phyloP scores from a whole-genome alignment of 2,113 vertebrate species.

The Oreochromis aureus region DNA sequence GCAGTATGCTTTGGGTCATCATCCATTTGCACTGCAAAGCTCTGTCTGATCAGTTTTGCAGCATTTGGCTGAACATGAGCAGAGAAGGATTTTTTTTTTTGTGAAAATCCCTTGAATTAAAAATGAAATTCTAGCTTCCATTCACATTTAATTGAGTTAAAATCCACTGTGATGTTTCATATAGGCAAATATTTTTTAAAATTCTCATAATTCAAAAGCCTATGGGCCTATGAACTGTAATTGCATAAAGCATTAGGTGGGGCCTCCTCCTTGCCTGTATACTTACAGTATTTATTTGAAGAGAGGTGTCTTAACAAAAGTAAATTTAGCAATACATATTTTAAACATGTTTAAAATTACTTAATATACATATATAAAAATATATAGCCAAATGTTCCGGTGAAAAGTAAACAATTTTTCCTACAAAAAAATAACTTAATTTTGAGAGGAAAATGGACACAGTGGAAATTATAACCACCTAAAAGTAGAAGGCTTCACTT shows the following conservation, averaged over 20 bases:
- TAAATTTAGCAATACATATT: not conserved
- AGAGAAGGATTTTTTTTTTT: not conserved
- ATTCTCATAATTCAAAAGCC: not conserved
- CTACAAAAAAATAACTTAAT: not conserved
- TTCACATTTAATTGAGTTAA: not conserved
- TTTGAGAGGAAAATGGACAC: not conserved
- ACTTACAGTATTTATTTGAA: not conserved
- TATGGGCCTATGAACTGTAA: not conserved
- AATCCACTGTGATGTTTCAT: not conserved
- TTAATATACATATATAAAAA: not conserved
- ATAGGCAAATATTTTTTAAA: not conserved
- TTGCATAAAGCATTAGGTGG: not conserved
- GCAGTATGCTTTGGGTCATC: not conserved
- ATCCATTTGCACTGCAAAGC: not conserved
- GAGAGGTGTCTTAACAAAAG: not conserved
- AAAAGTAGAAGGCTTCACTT: not conserved
- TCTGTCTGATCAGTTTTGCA: not conserved
- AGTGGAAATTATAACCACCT: not conserved
- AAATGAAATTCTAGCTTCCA: not conserved
- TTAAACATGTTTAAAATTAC: not conserved
- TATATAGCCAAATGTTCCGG: not conserved
- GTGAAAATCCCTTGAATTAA: not conserved
- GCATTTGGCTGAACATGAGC: not conserved
- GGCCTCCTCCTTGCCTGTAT: not conserved
- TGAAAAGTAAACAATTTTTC: not conserved